Evolutionary conservation across 2,888 invertebrate genomes (phyloP), one percentile per base, ranked within the genome.

Genomic region (Stenoptilia bipunctidactyla): DNA sequence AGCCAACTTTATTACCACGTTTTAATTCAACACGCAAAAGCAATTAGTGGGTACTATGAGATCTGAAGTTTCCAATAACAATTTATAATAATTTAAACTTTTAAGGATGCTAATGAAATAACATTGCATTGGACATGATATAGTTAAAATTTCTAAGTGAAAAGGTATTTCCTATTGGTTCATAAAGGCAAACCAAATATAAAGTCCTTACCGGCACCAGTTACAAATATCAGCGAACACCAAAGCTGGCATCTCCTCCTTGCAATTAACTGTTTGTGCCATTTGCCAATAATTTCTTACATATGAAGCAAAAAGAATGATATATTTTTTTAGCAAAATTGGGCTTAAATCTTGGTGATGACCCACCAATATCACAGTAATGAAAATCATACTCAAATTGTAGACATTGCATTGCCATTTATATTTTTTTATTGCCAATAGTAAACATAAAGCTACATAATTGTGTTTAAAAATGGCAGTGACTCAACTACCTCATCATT

Each of bases 101-200:
- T 73, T 61, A 67, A 71, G 72, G 71, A 79, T 77, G 79, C 77
- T 72, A 74, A 76, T 76, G 70, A 80, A 71, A 76, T 53, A 74
- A 70, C 60, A 66, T 57, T 72, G 76, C 73, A 70, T 59, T 77
- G 79, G 82, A 84, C 85, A 84, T 85, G 84, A 80, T 73, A 83
- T 79, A 80, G 82, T 82, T 77, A 77, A 79, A 75, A 77, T 74
- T 77, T 75, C 79, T 69, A 75, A 66, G 66, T 79, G 85, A 85
- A 85, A 85, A 85, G 85, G 85, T 84, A 84, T 82, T 72, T 76
- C 72, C 77, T 73, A 73, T 76, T 79, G 77, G 77, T 75, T 73
- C 57, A 68, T 68, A 53, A 62, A 65, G 66, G 66, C 61, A 71
- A 73, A 75, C 76, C 73, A 70, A 69, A 62, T 58, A 56, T 61